Conservation (phyloP, 2,797 vertebrate species). For the Gadopsis bispinosus region DNA sequence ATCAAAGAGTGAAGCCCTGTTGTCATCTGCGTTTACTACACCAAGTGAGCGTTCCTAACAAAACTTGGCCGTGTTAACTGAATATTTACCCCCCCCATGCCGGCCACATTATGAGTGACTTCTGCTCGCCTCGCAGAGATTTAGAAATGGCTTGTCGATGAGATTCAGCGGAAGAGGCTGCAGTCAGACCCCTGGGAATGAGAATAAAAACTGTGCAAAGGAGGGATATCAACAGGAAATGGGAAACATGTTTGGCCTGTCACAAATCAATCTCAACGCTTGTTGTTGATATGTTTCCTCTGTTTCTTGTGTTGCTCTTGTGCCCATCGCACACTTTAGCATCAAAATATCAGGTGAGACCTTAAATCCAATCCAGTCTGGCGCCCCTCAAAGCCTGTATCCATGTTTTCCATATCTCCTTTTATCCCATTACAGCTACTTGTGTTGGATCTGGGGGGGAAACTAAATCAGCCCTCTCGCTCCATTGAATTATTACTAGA, state of each 20-base stretch:
- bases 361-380: slow-evolving; percentile 41
- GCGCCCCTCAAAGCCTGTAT: neutral
- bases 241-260: slow-evolving; percentile 33
- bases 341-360: slow-evolving; percentile 11
- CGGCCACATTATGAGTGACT: slow-evolving; percentile 43
- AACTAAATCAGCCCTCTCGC: slow-evolving; percentile 64
- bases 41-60: neutral
- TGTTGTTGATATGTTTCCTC: slow-evolving; percentile 28
- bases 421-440: slow-evolving; percentile 62
- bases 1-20: neutral
- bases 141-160: slow-evolving; percentile 34
- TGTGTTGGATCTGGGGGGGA: slow-evolving; percentile 47
- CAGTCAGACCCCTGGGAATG: slow-evolving; percentile 24
- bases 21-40: slow-evolving; percentile 8
- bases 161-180: slow-evolving; percentile 30
- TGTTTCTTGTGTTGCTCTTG: slow-evolving; percentile 11
- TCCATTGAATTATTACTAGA: slow-evolving; percentile 69
- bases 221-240: slow-evolving; percentile 30
- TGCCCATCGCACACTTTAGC: neutral
- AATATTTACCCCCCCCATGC: slow-evolving; percentile 19
- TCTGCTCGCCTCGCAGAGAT: slow-evolving; percentile 42
- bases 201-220: slow-evolving; percentile 28
- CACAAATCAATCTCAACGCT: slow-evolving; percentile 30
- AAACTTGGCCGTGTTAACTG: neutral
- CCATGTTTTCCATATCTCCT: slow-evolving; percentile 70